phyloP scores from a whole-genome alignment of 2,797 vertebrate genomes.

The Sternarchorhynchus goeldii region DNA sequence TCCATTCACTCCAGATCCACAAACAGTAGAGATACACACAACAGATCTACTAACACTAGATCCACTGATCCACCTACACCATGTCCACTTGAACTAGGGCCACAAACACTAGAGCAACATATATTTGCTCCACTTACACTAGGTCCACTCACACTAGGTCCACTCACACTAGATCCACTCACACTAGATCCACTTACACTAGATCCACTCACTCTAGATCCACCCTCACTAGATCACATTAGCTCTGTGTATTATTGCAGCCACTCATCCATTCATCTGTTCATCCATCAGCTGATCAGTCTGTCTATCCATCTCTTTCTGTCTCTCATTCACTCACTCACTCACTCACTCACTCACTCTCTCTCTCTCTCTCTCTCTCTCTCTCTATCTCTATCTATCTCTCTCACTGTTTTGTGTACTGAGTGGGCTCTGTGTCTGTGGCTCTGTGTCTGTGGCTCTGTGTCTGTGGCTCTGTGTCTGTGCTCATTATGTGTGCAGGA shows the following conservation, averaged over 20 bases:
- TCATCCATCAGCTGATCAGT: background rate
- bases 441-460: too few species aligned
- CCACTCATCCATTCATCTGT: background rate
- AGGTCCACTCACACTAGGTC: too few species aligned
- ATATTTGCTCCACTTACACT: too few species aligned
- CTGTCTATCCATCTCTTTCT: background rate
- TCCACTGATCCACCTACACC: background rate
- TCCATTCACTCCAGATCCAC: background rate
- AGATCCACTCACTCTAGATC: background rate
- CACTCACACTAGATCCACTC: background rate
- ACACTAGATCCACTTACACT: background rate
- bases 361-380: conserved; percentile 49
- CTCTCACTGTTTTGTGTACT: conserved; percentile 12
- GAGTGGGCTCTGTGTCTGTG: conserved; percentile 12
- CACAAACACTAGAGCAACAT: too few species aligned
- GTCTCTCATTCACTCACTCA: background rate
- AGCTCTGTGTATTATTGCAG: background rate
- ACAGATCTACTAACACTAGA: too few species aligned
- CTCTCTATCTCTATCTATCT: background rate
- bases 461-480: too few species aligned
- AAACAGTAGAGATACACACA: too few species aligned
- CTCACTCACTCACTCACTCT: conserved; percentile 62
- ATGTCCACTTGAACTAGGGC: too few species aligned
- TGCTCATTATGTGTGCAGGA: conserved; percentile 65
- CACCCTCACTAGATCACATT: background rate